These are phyloP conservation scores for Synergus itoensis DNA, from an alignment of 2,888 invertebrate species.

Conservation along the genomic window DNA sequence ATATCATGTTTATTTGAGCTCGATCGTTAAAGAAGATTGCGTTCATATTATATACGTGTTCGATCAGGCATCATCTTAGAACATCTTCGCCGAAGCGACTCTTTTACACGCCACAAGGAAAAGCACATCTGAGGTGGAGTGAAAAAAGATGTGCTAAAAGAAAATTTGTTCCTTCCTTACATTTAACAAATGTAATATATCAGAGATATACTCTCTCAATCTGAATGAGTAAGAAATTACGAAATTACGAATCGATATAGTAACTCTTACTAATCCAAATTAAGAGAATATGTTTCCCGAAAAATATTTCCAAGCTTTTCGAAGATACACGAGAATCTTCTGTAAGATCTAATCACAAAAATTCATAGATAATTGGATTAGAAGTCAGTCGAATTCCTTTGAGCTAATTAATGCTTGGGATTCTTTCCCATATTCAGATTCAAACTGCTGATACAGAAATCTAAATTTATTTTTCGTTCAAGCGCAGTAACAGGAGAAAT, in stretches of 20 bases:
- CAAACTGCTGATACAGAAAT: not conserved
- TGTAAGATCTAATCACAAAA: not conserved
- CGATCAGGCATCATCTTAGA: conserved; percentile 63
- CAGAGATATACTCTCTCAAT: no score
- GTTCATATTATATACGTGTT: conserved; percentile 58
- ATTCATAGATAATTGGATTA: not conserved
- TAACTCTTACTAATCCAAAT: no score
- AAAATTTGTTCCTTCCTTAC: not conserved
- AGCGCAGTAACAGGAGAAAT: not conserved
- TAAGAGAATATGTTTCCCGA: no score
- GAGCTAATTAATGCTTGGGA: not conserved
- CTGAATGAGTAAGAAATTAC: no score
- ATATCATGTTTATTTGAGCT: conserved; percentile 58
- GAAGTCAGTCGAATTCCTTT: not conserved
- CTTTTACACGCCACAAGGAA: conserved; percentile 54
- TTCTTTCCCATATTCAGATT: not conserved
- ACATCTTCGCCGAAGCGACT: conserved; percentile 40
- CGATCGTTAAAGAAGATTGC: conserved; percentile 61
- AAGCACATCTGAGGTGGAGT: conserved; percentile 53
- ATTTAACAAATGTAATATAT: not conserved
- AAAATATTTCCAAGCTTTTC: no score
- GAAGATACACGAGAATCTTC: no score
- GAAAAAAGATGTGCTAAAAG: not conserved
- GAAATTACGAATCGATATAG: no score
- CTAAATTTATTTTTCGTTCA: not conserved